Conservation (phyloP, 2,888 invertebrate genomes). For the Fragum sueziense region DNA sequence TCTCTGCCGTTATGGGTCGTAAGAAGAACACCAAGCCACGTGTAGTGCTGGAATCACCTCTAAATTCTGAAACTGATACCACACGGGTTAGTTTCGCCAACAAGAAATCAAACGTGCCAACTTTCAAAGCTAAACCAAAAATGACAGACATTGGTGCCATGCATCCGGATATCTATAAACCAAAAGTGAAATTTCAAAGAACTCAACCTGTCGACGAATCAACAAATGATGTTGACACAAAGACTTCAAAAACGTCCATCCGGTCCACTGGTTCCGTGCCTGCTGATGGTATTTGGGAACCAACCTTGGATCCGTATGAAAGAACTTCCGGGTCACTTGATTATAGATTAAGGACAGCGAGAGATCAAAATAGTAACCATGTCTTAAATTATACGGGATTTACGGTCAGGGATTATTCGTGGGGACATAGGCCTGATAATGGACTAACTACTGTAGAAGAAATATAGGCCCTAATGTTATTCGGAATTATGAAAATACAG, state of each 20-base stretch:
- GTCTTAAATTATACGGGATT: neutral
- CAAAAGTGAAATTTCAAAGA: conserved; percentile 38
- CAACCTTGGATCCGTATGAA: conserved; percentile 53
- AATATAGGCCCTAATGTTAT: too few relatives aligned
- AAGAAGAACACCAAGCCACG: conserved; percentile 42
- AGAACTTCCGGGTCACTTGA: neutral
- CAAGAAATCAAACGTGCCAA: conserved; percentile 31
- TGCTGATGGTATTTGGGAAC: conserved; percentile 52
- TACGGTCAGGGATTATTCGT: conserved; percentile 24
- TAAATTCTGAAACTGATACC: conserved; percentile 42
- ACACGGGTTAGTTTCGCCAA: conserved; percentile 59
- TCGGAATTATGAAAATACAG: too few relatives aligned
- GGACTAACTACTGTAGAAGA: conserved; percentile 54
- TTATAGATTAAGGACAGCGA: neutral
- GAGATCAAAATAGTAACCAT: neutral
- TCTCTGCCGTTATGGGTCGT: conserved; percentile 13
- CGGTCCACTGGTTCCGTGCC: conserved; percentile 48
- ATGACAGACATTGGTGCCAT: conserved; percentile 63
- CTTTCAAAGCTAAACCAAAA: conserved; percentile 53
- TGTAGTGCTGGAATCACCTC: conserved; percentile 59
- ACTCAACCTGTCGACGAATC: conserved; percentile 32
- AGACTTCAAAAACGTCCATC: conserved; percentile 47
- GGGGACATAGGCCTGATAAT: conserved; percentile 30
- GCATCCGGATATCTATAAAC: conserved; percentile 40
- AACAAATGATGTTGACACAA: conserved; percentile 31